A percentile compares a stretch with the other conserved stretches of the same genome.
phyloP scores from a whole-genome alignment of 2,113 vertebrate species.

The Uropsilus gracilis region DNA sequence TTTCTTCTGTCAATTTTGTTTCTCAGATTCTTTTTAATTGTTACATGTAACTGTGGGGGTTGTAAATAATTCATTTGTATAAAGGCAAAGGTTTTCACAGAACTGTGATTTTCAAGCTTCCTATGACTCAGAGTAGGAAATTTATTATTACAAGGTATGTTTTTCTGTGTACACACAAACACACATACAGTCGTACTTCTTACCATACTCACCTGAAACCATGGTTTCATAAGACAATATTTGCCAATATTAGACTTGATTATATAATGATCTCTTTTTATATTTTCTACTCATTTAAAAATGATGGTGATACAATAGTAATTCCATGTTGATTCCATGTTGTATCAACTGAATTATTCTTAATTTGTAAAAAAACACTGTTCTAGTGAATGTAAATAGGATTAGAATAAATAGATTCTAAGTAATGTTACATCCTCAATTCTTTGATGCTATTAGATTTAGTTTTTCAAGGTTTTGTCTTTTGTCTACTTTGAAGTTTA shows the following conservation, averaged over 20 bases:
- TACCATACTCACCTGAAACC: background rate
- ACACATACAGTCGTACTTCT: background rate
- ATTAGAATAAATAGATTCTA: background rate
- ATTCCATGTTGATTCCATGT: background rate
- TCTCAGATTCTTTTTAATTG: background rate
- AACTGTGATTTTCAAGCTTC: background rate
- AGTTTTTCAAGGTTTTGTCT: slow-evolving; percentile 29
- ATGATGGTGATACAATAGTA: background rate
- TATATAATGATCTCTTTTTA: background rate
- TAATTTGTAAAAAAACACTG: background rate
- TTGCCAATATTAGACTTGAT: background rate
- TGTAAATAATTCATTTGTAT: background rate
- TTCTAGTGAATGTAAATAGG: background rate
- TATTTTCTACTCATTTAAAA: background rate
- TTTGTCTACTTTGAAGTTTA: slow-evolving; percentile 7
- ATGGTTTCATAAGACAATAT: background rate
- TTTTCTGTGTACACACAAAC: background rate
- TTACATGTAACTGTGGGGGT: background rate
- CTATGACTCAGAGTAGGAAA: background rate
- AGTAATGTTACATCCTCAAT: background rate
- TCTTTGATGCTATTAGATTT: background rate
- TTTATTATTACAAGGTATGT: background rate
- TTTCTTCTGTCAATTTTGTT: background rate
- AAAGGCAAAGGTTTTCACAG: background rate
- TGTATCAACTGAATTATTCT: background rate